Conservation (phyloP, 2,113 vertebrate species). For the Galbula dea region DNA sequence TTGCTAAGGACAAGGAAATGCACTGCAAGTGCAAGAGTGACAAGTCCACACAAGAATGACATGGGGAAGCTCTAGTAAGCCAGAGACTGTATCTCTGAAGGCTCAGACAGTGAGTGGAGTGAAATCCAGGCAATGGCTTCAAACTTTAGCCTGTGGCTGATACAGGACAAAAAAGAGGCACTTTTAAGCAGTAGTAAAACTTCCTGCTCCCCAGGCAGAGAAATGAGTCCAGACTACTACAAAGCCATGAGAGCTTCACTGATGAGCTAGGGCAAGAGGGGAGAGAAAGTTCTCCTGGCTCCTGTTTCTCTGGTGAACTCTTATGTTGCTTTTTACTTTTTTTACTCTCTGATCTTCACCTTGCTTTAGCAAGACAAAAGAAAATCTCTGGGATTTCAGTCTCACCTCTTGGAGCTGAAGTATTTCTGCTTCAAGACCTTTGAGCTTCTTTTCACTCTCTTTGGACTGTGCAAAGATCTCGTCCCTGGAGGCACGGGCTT, state of each 20-base stretch:
- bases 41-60: neutral
- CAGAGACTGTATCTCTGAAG: neutral
- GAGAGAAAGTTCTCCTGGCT: neutral
- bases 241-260: neutral
- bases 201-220: neutral
- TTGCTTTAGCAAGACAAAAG: neutral
- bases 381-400: neutral
- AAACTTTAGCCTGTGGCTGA: neutral
- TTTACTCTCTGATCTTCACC: neutral
- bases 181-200: neutral
- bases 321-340: neutral
- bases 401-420: constrained; percentile 93
- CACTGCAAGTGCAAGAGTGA: neutral
- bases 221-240: neutral
- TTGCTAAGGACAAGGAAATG: neutral
- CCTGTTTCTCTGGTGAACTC: neutral
- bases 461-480: constrained; percentile 97
- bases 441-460: constrained; percentile 97
- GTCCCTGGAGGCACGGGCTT: constrained; percentile 91
- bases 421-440: constrained; percentile 92
- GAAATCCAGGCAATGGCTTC: neutral
- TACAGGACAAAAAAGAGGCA: neutral
- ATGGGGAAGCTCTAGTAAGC: neutral
- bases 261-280: neutral
- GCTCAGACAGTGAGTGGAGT: neutral